Evolutionary conservation across 2,113 vertebrate genomes (phyloP).

Genomic region (Periophthalmus modestus): DNA sequence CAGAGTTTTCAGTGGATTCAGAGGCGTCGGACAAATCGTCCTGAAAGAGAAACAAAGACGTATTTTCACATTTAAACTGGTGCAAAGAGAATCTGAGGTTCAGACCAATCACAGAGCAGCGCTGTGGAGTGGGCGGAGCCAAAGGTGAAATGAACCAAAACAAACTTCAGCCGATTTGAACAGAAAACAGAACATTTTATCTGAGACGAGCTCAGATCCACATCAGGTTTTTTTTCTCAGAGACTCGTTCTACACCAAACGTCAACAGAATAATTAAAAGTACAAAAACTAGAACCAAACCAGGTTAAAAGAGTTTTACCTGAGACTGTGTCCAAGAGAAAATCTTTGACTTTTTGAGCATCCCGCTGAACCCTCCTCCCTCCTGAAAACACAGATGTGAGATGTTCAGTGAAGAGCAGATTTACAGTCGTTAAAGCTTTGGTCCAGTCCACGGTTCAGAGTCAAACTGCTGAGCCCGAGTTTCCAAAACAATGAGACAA

Average conservation of each 20-base stretch:
- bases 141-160: no score
- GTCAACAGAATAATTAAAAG: background rate
- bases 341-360: slow-evolving; percentile 60
- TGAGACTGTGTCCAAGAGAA: slow-evolving; percentile 35
- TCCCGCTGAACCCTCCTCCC: slow-evolving; percentile 40
- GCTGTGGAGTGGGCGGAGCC: no score
- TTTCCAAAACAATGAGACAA: slow-evolving; percentile 2
- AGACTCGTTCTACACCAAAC: no score
- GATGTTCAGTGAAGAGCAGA: no score
- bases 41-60: slow-evolving; percentile 16
- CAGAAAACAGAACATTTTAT: no score
- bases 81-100: no score
- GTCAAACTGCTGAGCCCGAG: slow-evolving; percentile 38
- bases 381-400: slow-evolving; percentile 39
- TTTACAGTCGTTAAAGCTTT: no score
- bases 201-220: no score
- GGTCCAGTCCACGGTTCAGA: background rate
- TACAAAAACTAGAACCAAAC: background rate
- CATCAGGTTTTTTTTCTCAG: no score
- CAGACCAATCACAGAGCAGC: no score
- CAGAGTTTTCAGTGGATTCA: slow-evolving; percentile 31
- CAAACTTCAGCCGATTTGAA: no score
- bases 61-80: background rate
- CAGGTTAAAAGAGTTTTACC: slow-evolving; percentile 25
- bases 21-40: slow-evolving; percentile 26